These are phyloP conservation scores for Pterophyllum scalare DNA, from an alignment of 2,113 vertebrate species.

Conservation along the genomic window DNA sequence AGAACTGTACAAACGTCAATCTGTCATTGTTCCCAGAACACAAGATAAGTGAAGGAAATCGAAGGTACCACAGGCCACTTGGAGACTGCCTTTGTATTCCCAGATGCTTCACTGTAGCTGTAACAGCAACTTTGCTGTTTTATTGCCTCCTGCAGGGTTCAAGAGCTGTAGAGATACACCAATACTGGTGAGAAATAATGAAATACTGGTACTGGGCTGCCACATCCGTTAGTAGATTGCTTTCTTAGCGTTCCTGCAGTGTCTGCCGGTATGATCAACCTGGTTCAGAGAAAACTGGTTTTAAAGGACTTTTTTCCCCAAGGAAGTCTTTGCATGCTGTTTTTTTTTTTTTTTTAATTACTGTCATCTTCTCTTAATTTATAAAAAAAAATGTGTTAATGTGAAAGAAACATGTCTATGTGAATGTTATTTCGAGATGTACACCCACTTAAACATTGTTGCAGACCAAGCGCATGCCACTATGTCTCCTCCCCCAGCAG, in stretches of 20 bases:
- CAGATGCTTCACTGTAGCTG: slow-evolving; percentile 11
- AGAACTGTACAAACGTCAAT: slow-evolving; percentile 39
- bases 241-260: too few relatives aligned
- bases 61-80: slow-evolving; percentile 14
- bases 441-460: too few relatives aligned
- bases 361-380: background rate
- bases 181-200: background rate
- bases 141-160: background rate
- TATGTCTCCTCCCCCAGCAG: too few relatives aligned
- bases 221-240: background rate
- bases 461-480: too few relatives aligned
- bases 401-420: too few relatives aligned
- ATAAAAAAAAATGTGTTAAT: background rate
- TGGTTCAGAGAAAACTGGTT: background rate
- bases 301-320: background rate
- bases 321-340: background rate
- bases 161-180: background rate
- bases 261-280: background rate
- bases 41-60: slow-evolving; percentile 28
- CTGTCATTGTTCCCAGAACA: slow-evolving; percentile 46
- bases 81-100: slow-evolving; percentile 27
- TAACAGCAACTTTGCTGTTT: background rate
- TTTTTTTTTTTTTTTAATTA: too few relatives aligned
- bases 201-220: background rate
- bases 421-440: too few relatives aligned